Conservation (phyloP, 2,888 invertebrate species). For the Acrocera orbiculus region DNA sequence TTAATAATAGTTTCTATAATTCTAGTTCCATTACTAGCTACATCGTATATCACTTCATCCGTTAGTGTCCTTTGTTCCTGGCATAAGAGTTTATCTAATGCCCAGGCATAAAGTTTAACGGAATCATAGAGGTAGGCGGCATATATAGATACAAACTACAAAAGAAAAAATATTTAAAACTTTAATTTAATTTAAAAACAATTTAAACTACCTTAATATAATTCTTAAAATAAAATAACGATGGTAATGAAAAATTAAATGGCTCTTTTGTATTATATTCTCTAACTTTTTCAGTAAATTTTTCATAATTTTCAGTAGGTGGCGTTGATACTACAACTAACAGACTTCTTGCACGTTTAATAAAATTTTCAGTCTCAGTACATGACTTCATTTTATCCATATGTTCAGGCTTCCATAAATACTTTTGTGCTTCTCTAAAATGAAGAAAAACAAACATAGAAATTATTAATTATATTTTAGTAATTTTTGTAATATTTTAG, state of each 20-base stretch:
- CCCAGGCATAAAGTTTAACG: slow-evolving; percentile 75
- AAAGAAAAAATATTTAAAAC: slow-evolving; percentile 17
- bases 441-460: neutral
- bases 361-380: slow-evolving; percentile 34
- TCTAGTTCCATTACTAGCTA: slow-evolving; percentile 68
- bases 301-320: slow-evolving; percentile 49
- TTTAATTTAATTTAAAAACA: neutral
- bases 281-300: slow-evolving; percentile 65
- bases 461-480: no score
- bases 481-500: no score
- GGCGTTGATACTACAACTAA: slow-evolving; percentile 80
- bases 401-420: slow-evolving; percentile 50
- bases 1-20: slow-evolving; percentile 76
- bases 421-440: slow-evolving; percentile 50
- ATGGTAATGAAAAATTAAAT: slow-evolving; percentile 56
- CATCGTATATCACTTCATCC: slow-evolving; percentile 42
- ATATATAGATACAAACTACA: slow-evolving; percentile 71
- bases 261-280: slow-evolving; percentile 61
- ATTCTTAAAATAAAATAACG: slow-evolving; percentile 4
- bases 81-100: slow-evolving; percentile 56
- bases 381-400: slow-evolving; percentile 40
- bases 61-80: slow-evolving; percentile 38
- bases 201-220: slow-evolving; percentile 7
- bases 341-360: slow-evolving; percentile 59
- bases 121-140: slow-evolving; percentile 93